Base-by-base conservation (phyloP, 2,888 invertebrate genomes). In the Escarpia spicata region DNA sequence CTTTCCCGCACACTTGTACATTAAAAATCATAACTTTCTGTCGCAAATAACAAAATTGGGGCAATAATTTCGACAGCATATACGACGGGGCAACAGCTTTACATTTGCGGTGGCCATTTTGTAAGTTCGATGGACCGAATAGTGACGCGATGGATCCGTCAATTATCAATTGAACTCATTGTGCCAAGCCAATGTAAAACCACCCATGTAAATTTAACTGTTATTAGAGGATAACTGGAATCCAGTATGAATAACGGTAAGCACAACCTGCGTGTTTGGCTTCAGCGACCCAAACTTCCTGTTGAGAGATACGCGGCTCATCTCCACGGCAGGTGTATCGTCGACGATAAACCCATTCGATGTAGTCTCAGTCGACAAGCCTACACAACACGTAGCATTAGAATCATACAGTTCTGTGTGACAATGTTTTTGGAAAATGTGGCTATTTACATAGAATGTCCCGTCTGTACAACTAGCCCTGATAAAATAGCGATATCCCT, bases 311-410 rank as follows among this genome's bases (percentile, higher is more conserved):
- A 45, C 44, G 19, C 90, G 92, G 19, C 52, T 92, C 26, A 12
- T 91, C 43, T 90, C 90, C 12, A 43, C 52, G 3, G 92, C 44
- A 37, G 92, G 45, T 15, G 91, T 92, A 43, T 43, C 37, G 91
- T 92, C 92, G 52, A 92, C 92, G 19, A 45, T 90, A 52, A 92
- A 92, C 31, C 92, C 92, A 45, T 43, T 90, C n/a, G 92, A 92
- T n/a, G 45, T 91, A 0, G 92, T 43, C 52, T 90, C 44, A 12
- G 91, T 44, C 19, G 43, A 92, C 44, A 92, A 45, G 43, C 92
- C 90, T 92, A 90, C 75, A 75, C 75, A 75, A 75, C 75, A 75
- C 0, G 4, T n/a, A 6, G 75, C 75, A 37, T 52, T 52, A 52
- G 9, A 52, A 75, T 3, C 26, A 75, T 4, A 26, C 26, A 75